A percentile compares a stretch with the other conserved stretches of the same genome.
phyloP scores from a whole-genome alignment of 2,113 vertebrate genomes.

The Channa argus region DNA sequence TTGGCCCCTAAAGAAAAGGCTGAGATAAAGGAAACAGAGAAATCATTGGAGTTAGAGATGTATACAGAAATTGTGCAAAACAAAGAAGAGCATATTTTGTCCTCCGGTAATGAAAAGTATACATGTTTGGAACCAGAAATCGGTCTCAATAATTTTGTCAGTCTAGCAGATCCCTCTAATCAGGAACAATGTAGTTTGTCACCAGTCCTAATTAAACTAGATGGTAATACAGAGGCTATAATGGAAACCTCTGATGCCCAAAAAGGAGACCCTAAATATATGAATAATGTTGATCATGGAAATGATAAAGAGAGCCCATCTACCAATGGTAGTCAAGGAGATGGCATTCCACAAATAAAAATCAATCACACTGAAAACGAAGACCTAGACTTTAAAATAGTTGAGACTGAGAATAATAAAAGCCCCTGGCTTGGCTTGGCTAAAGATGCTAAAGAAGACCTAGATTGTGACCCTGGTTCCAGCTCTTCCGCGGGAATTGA shows the following conservation, averaged over 20 bases:
- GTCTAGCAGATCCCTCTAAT: neutral
- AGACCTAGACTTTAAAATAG: neutral
- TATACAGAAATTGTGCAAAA: constrained; percentile 1
- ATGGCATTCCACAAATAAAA: neutral
- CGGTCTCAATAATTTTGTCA: neutral
- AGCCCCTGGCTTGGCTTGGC: neutral
- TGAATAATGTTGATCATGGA: neutral
- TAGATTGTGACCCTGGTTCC: no score
- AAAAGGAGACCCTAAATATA: neutral
- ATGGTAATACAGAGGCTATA: neutral
- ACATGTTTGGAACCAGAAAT: neutral
- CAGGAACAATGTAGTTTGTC: constrained; percentile 2
- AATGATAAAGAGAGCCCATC: neutral
- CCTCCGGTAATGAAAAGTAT: neutral
- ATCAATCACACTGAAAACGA: neutral
- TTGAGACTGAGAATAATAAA: neutral
- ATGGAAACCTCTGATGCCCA: neutral
- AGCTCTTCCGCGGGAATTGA: neutral
- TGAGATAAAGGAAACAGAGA: constrained; percentile 19
- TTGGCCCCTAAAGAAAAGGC: constrained; percentile 48
- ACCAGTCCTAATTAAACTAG: neutral
- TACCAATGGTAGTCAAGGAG: neutral
- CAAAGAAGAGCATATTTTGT: neutral
- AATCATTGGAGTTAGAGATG: constrained; percentile 3
- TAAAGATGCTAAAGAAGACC: neutral